Evolutionary conservation across 2,113 vertebrate species (phyloP), one percentile per base, ranked within the genome.

Genomic region (Tylochromis polylepis): DNA sequence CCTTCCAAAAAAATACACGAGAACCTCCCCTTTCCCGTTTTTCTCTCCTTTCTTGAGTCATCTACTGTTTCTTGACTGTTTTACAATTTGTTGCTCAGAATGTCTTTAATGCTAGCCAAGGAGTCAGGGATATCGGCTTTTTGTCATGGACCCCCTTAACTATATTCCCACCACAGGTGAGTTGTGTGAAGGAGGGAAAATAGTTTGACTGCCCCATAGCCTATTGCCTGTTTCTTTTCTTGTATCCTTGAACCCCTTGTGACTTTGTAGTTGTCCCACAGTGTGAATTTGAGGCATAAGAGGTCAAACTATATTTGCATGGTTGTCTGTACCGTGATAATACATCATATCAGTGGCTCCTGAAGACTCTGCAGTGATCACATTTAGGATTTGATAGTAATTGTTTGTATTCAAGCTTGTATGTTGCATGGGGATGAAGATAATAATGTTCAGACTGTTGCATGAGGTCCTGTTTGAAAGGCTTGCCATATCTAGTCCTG

Each of bases 101-200:
- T 98, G 97, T 98, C 97, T 98, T 98, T 99, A 99, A 98, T 96
- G 96, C 97, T 98, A 98, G 98, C 97, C 97, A 98, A 97, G 97
- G 97, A 98, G 96, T 98, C 97, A 99, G 98, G 96, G 97, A 98
- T 96, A 97, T 98, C 97, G 97, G 97, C 97, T 96, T 98, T 97
- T 98, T 98, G 96, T 97, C 97, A 95, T 98, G 98, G 98, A 98
- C 97, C 94, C 97, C 97, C 94, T 98, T 98, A 97, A 96, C 97
- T 97, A 97, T 97, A 95, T 97, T 96, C 88, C 95, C 95, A 85
- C 93, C 95, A 91, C 97, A 99, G 98, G 98, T 99, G 97, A 99
- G 98, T 99, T 97, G 93, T 95, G 79, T 91, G 87, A 95, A 85
- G 93, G 93, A 97, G 96, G 95, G 96, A 95, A 87, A 92, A 94